Percentiles rank a stretch among this genome's conserved stretches.
Evolutionary conservation across 2,797 vertebrate species (phyloP).

Genomic region (Sparidentex hasta): DNA sequence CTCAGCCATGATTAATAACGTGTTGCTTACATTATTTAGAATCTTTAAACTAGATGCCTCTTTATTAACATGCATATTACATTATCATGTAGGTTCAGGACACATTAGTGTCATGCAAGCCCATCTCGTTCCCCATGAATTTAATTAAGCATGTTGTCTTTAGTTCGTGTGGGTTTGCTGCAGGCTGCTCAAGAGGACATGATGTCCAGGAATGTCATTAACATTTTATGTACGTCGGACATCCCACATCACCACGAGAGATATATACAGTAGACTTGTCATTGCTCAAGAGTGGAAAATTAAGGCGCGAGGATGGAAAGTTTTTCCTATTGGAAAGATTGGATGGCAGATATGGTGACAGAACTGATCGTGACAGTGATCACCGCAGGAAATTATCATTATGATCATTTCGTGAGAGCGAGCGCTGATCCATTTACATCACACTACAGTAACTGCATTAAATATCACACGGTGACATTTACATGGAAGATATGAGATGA

Average conservation of each 20-base stretch:
- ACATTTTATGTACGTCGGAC: constrained; percentile 49
- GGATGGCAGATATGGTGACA: constrained; percentile 41
- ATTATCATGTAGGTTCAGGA: constrained; percentile 57
- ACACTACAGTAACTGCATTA: constrained; percentile 33
- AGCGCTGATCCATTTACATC: constrained; percentile 13
- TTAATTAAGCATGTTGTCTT: constrained; percentile 64
- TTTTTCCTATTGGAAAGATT: constrained; percentile 27
- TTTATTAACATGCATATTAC: constrained; percentile 74
- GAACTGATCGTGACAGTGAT: constrained; percentile 33
- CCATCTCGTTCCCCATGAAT: constrained; percentile 46
- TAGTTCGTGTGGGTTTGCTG: constrained; percentile 32
- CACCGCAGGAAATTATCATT: constrained; percentile 39
- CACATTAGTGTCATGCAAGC: constrained; percentile 63
- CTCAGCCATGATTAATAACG: constrained; percentile 68
- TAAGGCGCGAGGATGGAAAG: constrained; percentile 19
- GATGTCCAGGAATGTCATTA: constrained; percentile 49
- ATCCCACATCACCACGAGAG: constrained; percentile 23
- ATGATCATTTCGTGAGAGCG: constrained; percentile 33
- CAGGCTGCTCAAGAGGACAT: constrained; percentile 38
- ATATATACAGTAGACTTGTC: constrained; percentile 25
- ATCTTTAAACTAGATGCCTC: constrained; percentile 66
- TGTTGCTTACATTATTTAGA: constrained; percentile 75
- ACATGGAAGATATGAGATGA: constrained; percentile 23
- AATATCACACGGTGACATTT: constrained; percentile 62
- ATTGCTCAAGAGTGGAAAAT: constrained; percentile 29